Conservation (phyloP, 2,797 vertebrate species). For the Hoplostethus mediterraneus region DNA sequence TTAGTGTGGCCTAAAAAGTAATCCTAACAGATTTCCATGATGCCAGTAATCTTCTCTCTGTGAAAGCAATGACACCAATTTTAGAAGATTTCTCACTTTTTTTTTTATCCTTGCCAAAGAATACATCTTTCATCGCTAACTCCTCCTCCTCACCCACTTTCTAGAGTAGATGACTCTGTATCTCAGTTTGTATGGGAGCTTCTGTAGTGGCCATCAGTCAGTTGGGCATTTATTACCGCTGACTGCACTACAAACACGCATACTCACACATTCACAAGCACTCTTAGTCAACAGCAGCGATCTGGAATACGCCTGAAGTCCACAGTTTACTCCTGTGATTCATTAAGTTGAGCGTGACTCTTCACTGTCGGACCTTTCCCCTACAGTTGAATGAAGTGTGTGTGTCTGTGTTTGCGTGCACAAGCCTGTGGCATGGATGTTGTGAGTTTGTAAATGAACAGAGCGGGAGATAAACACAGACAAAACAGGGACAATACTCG, state of each 20-base stretch:
- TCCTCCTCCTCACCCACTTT: constrained; percentile 26
- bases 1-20: constrained; percentile 38
- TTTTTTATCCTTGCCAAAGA: constrained; percentile 55
- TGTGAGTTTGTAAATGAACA: not conserved
- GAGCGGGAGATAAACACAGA: not conserved
- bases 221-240: not conserved
- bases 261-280: not conserved
- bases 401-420: not conserved
- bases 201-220: constrained; percentile 13
- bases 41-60: constrained; percentile 49
- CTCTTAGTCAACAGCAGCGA: not conserved
- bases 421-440: not conserved
- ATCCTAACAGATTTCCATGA: constrained; percentile 40
- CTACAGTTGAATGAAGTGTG: constrained; percentile 22
- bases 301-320: not conserved
- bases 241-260: not conserved
- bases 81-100: constrained; percentile 31
- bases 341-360: constrained; percentile 25
- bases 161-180: constrained; percentile 45
- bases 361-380: constrained; percentile 29
- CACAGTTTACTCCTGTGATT: constrained; percentile 21
- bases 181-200: constrained; percentile 12
- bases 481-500: not conserved
- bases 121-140: constrained; percentile 38
- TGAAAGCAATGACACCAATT: constrained; percentile 56